Evolutionary conservation across 2,888 invertebrate species (phyloP).

Genomic region (Aleiodes testaceus): DNA sequence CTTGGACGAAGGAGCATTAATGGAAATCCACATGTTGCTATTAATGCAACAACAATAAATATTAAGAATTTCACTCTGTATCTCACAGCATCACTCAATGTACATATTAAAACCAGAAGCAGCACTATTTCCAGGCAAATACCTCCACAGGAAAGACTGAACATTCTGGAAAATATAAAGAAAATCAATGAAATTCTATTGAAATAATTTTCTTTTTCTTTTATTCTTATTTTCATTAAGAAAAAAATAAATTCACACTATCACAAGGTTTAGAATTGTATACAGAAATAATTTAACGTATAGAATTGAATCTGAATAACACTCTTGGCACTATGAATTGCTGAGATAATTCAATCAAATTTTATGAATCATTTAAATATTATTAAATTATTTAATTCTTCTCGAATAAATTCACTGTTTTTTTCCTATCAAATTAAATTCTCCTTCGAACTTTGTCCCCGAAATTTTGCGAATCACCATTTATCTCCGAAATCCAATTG

Average conservation of each 20-base stretch:
- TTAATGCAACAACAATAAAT: constrained; percentile 77
- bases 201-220: too few relatives aligned
- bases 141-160: constrained; percentile 61
- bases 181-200: neutral
- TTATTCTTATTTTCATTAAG: too few relatives aligned
- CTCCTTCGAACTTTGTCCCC: too few relatives aligned
- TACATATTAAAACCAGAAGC: constrained; percentile 65
- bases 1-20: constrained; percentile 83
- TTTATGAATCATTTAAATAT: constrained; percentile 2
- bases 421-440: too few relatives aligned
- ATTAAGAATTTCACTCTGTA: constrained; percentile 82
- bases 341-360: constrained; percentile 3
- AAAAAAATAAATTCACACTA: too few relatives aligned
- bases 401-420: neutral
- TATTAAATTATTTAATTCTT: neutral
- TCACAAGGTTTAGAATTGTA: too few relatives aligned
- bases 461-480: too few relatives aligned
- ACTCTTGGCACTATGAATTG: neutral
- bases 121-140: constrained; percentile 61
- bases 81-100: constrained; percentile 78
- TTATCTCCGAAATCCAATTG: too few relatives aligned
- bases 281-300: too few relatives aligned
- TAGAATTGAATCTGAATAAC: too few relatives aligned
- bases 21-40: constrained; percentile 74
- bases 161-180: constrained; percentile 59